Evolutionary conservation across 2,113 vertebrate species (phyloP).

Genomic region (Pithys albifrons): DNA sequence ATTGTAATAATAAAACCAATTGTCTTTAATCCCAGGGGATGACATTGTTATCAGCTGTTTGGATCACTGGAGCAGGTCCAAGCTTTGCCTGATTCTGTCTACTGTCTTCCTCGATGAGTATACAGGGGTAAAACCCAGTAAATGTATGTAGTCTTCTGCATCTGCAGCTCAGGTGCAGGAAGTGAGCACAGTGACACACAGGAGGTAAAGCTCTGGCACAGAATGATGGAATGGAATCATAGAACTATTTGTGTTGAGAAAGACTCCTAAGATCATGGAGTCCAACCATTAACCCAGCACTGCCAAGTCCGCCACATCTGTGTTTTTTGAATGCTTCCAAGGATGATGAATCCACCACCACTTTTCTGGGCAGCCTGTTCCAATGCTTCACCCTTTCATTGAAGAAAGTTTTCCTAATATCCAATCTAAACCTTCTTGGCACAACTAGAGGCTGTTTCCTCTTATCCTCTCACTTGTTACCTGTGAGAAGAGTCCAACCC

Average conservation of each 20-base stretch:
- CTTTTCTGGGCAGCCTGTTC: background rate
- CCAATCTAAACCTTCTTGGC: background rate
- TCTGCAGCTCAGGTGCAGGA: background rate
- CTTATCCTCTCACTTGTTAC: background rate
- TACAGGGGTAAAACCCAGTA: background rate
- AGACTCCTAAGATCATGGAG: background rate
- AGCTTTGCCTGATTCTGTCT: background rate
- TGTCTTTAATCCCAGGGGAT: background rate
- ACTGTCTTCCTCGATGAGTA: background rate
- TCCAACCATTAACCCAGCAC: background rate
- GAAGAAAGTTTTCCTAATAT: background rate
- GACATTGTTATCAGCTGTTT: background rate
- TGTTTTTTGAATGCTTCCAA: background rate
- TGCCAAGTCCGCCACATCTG: background rate
- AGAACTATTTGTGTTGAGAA: background rate
- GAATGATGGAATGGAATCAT: background rate
- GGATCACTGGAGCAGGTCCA: background rate
- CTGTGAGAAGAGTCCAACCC: background rate
- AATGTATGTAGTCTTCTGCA: background rate
- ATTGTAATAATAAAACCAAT: background rate
- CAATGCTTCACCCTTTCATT: background rate
- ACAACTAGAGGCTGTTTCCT: background rate
- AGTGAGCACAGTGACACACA: background rate
- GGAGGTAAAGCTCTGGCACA: background rate
- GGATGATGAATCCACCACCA: background rate